A percentile compares a stretch with the other conserved stretches of the same genome.
phyloP scores from a whole-genome alignment of 2,888 invertebrate genomes.

The Andrena praecox region DNA sequence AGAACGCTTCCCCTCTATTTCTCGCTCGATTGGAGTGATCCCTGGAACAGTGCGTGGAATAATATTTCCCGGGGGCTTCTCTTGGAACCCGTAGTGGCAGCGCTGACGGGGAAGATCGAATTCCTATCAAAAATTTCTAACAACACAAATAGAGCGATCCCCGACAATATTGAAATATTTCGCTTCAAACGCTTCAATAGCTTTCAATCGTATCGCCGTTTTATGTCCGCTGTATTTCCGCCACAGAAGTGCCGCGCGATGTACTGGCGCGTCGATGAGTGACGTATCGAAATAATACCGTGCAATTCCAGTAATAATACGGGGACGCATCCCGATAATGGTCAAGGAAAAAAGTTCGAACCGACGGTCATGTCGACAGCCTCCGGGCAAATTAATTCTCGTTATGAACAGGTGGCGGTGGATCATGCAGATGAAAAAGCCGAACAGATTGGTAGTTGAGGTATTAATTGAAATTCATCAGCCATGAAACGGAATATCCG shows the following conservation, averaged over 20 bases:
- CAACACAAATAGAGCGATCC: not conserved
- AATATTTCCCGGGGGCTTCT: slow-evolving; percentile 22
- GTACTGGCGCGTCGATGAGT: not conserved
- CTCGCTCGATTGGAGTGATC: slow-evolving; percentile 17
- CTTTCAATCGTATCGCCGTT: not conserved
- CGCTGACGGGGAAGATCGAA: slow-evolving; percentile 3
- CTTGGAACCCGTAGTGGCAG: not conserved
- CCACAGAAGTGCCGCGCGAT: not conserved
- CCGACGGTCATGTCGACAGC: slow-evolving; percentile 8
- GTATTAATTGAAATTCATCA: slow-evolving; percentile 55
- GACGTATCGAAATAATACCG: slow-evolving; percentile 6
- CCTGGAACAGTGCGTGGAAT: slow-evolving; percentile 16
- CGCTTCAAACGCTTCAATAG: not conserved
- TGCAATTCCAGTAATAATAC: slow-evolving; percentile 2
- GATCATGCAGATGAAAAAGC: slow-evolving; percentile 40
- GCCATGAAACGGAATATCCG: slow-evolving; percentile 32
- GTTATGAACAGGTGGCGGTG: not conserved
- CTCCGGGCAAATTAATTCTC: slow-evolving; percentile 35
- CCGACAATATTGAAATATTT: slow-evolving; percentile 19
- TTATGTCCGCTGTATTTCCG: not conserved
- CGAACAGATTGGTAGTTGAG: slow-evolving; percentile 27
- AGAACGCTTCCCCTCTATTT: not conserved
- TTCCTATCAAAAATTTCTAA: slow-evolving; percentile 4
- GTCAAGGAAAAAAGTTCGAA: slow-evolving; percentile 1
- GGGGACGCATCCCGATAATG: not conserved